phyloP scores from a whole-genome alignment of 2,797 vertebrate species.

The Saxicola maurus region DNA sequence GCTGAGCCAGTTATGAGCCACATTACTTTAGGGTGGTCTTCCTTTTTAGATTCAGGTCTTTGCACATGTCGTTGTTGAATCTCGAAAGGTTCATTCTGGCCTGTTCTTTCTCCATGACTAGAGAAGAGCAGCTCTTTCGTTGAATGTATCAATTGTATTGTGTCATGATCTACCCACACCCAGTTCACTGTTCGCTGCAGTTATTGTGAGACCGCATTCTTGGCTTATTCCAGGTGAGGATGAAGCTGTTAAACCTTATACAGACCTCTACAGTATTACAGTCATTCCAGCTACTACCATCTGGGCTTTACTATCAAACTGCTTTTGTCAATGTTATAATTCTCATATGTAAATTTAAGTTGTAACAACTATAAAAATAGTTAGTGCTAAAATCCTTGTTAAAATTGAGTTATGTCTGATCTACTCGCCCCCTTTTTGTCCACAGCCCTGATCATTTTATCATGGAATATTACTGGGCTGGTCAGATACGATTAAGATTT shows the following conservation, averaged over 20 bases:
- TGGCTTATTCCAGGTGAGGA: not conserved
- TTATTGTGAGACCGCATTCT: not conserved
- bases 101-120: not conserved
- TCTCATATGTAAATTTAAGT: not conserved
- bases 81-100: not conserved
- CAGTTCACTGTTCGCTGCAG: not conserved
- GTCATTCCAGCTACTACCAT: not conserved
- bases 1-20: accelerated
- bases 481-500: not conserved
- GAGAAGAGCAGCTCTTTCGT: not conserved
- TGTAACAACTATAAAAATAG: not conserved
- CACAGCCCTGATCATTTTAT: not conserved
- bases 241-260: not conserved
- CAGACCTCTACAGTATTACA: not conserved
- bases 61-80: accelerated
- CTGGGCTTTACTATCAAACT: not conserved
- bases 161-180: not conserved
- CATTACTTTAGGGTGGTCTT: not conserved
- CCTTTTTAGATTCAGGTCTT: not conserved
- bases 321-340: not conserved
- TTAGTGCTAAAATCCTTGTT: not conserved
- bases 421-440: not conserved
- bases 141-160: not conserved
- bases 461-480: not conserved
- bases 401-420: not conserved